Conservation (phyloP, 2,888 invertebrate species). For the Papilio demoleus region DNA sequence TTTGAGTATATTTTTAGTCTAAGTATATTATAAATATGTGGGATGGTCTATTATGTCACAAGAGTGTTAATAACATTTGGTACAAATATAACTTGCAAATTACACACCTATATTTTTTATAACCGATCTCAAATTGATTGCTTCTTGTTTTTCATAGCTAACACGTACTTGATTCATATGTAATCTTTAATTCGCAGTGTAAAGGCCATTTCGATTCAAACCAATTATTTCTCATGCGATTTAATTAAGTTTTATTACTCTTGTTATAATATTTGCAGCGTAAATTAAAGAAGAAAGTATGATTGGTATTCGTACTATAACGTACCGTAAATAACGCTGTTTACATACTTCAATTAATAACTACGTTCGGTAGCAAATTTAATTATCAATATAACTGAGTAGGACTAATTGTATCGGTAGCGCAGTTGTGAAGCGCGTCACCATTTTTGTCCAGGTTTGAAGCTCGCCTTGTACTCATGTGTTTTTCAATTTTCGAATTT, state of each 20-base stretch:
- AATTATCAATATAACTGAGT: neutral
- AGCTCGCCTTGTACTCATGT: no score
- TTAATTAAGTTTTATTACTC: constrained; percentile 41
- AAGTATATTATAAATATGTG: neutral
- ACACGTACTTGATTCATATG: constrained; percentile 3
- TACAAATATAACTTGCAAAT: constrained; percentile 21
- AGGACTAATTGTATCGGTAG: no score
- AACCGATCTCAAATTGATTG: constrained; percentile 27
- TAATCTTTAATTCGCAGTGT: constrained; percentile 33
- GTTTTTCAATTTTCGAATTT: no score
- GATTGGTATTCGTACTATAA: constrained; percentile 36
- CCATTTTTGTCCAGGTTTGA: no score
- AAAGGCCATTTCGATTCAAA: constrained; percentile 27
- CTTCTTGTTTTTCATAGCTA: constrained; percentile 30
- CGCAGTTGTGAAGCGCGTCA: no score
- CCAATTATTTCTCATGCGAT: constrained; percentile 39
- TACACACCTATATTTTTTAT: constrained; percentile 7
- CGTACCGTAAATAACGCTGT: constrained; percentile 31
- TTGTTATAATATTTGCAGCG: constrained; percentile 38
- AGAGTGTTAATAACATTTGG: constrained; percentile 25
- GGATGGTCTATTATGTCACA: neutral
- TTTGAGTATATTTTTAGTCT: neutral
- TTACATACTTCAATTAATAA: constrained; percentile 28
- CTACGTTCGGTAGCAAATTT: constrained; percentile 20
- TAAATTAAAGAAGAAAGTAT: constrained; percentile 42